Evolutionary conservation across 2,888 invertebrate genomes (phyloP).

Genomic region (Dryobota labecula): DNA sequence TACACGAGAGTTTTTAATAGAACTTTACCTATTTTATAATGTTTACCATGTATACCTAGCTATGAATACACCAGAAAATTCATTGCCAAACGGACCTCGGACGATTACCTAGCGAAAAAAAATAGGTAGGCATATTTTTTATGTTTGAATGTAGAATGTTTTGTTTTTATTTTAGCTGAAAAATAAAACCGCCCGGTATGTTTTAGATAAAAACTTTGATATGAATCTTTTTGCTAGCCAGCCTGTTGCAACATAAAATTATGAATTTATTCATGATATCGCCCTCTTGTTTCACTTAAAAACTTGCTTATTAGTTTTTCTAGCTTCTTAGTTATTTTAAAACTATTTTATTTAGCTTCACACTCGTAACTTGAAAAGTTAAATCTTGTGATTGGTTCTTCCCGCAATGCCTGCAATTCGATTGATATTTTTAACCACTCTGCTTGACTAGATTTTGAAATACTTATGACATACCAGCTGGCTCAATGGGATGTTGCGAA

Average conservation of each 20-base stretch:
- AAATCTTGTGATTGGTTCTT: conserved; percentile 15
- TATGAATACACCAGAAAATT: conserved; percentile 3
- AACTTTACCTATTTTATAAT: neutral
- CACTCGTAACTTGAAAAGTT: neutral
- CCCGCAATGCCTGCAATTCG: neutral
- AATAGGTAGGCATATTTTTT: neutral
- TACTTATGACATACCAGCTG: too few species aligned
- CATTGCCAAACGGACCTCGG: neutral
- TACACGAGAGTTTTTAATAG: neutral
- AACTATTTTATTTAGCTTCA: neutral
- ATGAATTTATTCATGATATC: conserved; percentile 35
- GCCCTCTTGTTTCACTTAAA: conserved; percentile 26
- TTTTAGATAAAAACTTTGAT: conserved; percentile 11
- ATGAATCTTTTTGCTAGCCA: conserved; percentile 7
- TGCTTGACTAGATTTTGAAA: too few species aligned
- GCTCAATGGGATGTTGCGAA: too few species aligned
- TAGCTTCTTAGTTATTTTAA: conserved; percentile 10
- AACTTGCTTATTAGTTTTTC: conserved; percentile 19
- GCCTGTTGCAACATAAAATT: neutral
- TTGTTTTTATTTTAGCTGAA: conserved; percentile 16
- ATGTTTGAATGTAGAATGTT: neutral
- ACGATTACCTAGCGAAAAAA: too few species aligned
- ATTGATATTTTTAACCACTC: neutral
- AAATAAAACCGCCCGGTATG: conserved; percentile 2
- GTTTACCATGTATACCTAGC: conserved; percentile 6